Conservation (phyloP, 2,797 vertebrate species). For the Poecilia velifera region DNA sequence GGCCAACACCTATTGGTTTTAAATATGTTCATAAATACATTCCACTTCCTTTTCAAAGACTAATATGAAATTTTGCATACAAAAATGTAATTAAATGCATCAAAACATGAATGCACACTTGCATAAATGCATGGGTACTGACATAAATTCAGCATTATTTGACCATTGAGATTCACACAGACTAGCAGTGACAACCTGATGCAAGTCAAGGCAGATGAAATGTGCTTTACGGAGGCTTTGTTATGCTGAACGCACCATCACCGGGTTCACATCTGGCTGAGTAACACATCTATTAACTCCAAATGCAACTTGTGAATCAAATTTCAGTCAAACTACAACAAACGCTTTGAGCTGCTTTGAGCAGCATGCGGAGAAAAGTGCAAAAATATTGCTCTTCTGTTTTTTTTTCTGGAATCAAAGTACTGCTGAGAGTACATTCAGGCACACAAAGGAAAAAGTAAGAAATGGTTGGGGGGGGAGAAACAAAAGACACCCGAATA, state of each 20-base stretch:
- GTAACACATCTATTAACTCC: constrained; percentile 19
- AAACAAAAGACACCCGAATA: neutral
- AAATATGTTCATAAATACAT: neutral
- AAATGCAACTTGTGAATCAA: constrained; percentile 8
- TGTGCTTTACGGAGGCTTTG: neutral
- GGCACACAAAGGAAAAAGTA: neutral
- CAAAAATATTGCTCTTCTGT: constrained; percentile 37
- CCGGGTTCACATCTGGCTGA: constrained; percentile 20
- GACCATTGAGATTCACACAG: neutral
- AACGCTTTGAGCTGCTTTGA: constrained; percentile 39
- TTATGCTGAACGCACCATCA: constrained; percentile 13
- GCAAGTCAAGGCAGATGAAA: constrained; percentile 1
- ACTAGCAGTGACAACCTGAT: neutral
- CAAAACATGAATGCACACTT: neutral
- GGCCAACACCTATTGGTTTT: neutral
- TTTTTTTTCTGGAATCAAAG: constrained; percentile 3
- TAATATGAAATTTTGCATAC: neutral
- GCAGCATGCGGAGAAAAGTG: constrained; percentile 20
- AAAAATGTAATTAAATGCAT: neutral
- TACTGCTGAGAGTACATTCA: constrained; percentile 10
- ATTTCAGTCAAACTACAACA: constrained; percentile 17
- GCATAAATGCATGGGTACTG: neutral
- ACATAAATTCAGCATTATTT: neutral
- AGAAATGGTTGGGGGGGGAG: no score
- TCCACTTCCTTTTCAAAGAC: neutral